phyloP scores from a whole-genome alignment of 2,797 vertebrate species.

The Sebastiscus albofasciatus region DNA sequence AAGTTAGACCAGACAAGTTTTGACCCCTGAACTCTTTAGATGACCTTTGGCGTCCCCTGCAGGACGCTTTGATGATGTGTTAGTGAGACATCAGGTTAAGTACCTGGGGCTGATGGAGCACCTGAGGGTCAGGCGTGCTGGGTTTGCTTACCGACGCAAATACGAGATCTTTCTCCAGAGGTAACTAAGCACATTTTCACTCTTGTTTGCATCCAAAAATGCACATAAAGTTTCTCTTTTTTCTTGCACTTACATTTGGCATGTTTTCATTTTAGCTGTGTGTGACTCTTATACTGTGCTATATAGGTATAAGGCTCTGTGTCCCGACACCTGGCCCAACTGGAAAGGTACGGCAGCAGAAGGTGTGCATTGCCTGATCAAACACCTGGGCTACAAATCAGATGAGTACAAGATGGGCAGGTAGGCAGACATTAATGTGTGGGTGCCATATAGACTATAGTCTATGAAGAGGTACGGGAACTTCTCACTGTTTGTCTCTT shows the following conservation, averaged over 20 bases:
- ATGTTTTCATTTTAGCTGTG: not conserved
- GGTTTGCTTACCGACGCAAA: constrained; percentile 93
- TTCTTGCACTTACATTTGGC: not conserved
- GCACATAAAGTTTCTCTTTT: not conserved
- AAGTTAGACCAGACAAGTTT: not conserved
- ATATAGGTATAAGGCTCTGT: constrained; percentile 92
- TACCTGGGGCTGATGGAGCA: constrained; percentile 98
- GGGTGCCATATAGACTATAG: not conserved
- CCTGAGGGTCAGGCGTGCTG: constrained; percentile 90
- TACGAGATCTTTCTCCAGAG: constrained; percentile 94
- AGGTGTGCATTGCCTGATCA: constrained; percentile 89
- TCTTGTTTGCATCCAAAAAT: not conserved
- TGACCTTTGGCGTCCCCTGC: constrained; percentile 26
- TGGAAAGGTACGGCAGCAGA: constrained; percentile 90
- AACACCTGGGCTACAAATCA: constrained; percentile 89
- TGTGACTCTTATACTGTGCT: not conserved
- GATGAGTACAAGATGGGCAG: constrained; percentile 96
- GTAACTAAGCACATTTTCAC: constrained; percentile 61
- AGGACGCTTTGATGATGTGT: constrained; percentile 91
- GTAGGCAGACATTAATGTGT: constrained; percentile 67
- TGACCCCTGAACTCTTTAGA: not conserved
- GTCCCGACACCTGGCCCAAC: constrained; percentile 95
- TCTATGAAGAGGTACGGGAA: not conserved
- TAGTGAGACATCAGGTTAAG: constrained; percentile 95
- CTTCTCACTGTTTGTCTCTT: not conserved